Base-by-base conservation (phyloP, 2,888 invertebrate genomes). In the Ceriagrion tenellum region DNA sequence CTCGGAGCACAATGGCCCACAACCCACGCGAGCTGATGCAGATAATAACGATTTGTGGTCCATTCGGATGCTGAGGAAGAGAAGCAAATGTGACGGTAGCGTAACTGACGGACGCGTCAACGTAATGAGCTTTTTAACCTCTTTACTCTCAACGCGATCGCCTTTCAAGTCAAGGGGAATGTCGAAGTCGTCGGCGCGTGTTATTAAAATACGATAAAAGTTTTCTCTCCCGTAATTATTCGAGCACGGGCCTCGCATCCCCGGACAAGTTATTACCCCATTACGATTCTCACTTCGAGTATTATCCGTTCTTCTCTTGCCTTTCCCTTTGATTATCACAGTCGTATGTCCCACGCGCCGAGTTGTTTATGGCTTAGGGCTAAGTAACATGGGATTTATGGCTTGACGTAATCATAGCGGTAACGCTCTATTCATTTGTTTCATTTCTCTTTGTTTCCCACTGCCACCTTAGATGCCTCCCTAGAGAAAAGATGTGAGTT, bases 161-260 rank as follows among this genome's bases (percentile, higher is more conserved):
- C 30, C n/a, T 81, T 35, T 26, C 35, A 20, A 16, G 12, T 81
- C 81, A 13, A 81, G 1, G 81, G 35, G 35, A 30, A 35, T 81
- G 69, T 69, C 20, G 35, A 81, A 30, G 81, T 81, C 81, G 16
- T 81, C 81, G 81, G 81, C 6, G 81, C 1, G 81, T 81, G 81
- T 35, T 81, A 81, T 81, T 81, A 81, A 81, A 81, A 16, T 81
- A 81, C 81, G 26, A 81, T 81, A 81, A 81, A 81, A 35, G 81
- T 81, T 81, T 30, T 6, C 81, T n/a, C 81, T 81, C 81, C 81
- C 18, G 35, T 81, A 6, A 81, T 81, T 81, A 47, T 47, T 4
- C 81, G 0, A n/a, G 81, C 81, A 81, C 81, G 81, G 81, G 81
- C 16, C 81, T 35, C 47, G 12, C 13, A 35, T 81, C 35, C 6